A percentile compares a stretch with the other conserved stretches of the same genome.
phyloP scores from a whole-genome alignment of 2,888 invertebrate species.

The Coremacera marginata region DNA sequence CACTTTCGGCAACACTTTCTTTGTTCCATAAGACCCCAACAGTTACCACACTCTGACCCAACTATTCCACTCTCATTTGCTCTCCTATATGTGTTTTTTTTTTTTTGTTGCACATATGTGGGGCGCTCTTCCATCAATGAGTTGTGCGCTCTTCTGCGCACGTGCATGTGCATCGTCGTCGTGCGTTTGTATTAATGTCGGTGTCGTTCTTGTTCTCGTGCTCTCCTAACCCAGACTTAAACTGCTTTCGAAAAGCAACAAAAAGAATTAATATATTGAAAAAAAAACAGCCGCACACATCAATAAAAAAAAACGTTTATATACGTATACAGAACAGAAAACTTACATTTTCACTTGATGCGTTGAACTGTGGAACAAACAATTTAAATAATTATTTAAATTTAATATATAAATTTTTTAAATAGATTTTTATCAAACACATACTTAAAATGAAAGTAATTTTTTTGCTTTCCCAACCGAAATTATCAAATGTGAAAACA shows the following conservation, averaged over 20 bases:
- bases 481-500: too few species aligned
- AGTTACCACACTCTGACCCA: slow-evolving; percentile 44
- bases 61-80: slow-evolving; percentile 38
- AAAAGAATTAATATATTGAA: not conserved
- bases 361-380: slow-evolving; percentile 22
- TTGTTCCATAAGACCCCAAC: not conserved
- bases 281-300: slow-evolving; percentile 7
- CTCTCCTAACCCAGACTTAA: slow-evolving; percentile 53
- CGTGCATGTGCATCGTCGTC: not conserved
- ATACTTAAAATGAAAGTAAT: too few species aligned
- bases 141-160: slow-evolving; percentile 26
- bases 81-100: not conserved
- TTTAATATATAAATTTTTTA: too few species aligned
- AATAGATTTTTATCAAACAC: too few species aligned
- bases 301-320: not conserved
- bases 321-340: slow-evolving; percentile 6
- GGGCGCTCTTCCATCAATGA: not conserved
- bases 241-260: slow-evolving; percentile 38
- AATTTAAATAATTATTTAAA: not conserved
- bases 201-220: slow-evolving; percentile 34
- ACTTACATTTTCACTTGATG: slow-evolving; percentile 38
- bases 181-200: not conserved
- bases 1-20: not conserved
- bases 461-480: too few species aligned
- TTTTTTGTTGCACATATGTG: not conserved